Evolutionary conservation across 2,888 invertebrate genomes (phyloP).

Genomic region (Stenurella melanura): DNA sequence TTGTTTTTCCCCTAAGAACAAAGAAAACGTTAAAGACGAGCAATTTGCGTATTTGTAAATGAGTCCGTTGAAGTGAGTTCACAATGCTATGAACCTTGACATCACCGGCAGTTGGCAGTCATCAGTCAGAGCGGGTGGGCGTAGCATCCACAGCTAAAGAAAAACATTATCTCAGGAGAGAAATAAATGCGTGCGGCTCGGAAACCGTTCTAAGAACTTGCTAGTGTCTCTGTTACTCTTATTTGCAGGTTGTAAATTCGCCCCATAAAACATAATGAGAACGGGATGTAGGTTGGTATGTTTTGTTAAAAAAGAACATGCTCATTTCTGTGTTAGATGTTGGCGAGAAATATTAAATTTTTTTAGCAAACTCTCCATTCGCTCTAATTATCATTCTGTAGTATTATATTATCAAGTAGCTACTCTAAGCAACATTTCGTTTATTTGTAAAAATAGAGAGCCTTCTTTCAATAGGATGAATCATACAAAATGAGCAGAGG

Average conservation of each 20-base stretch:
- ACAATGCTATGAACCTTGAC: constrained; percentile 29
- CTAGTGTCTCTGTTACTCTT: constrained; percentile 39
- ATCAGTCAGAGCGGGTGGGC: constrained; percentile 39
- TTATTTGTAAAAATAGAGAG: too few species aligned
- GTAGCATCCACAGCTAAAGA: constrained; percentile 26
- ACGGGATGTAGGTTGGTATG: constrained; percentile 33
- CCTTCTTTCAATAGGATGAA: too few species aligned
- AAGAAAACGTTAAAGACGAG: constrained; percentile 26
- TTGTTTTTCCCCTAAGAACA: constrained; percentile 13
- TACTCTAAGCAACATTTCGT: too few species aligned
- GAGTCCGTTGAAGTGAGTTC: constrained; percentile 20
- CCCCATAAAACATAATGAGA: constrained; percentile 38
- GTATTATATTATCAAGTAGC: too few species aligned
- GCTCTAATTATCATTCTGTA: not conserved
- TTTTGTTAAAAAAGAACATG: constrained; percentile 16
- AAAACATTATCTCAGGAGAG: constrained; percentile 37
- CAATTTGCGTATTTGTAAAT: constrained; percentile 33
- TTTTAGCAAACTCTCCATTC: not conserved
- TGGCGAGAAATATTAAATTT: constrained; percentile 2
- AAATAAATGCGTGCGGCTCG: constrained; percentile 35
- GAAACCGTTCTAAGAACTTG: constrained; percentile 34
- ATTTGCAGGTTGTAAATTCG: constrained; percentile 43
- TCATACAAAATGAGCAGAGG: too few species aligned
- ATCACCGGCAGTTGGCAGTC: constrained; percentile 30
- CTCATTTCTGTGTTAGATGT: constrained; percentile 5